Base-by-base conservation (phyloP, 2,797 vertebrate genomes). In the Poeciliopsis gracilis region DNA sequence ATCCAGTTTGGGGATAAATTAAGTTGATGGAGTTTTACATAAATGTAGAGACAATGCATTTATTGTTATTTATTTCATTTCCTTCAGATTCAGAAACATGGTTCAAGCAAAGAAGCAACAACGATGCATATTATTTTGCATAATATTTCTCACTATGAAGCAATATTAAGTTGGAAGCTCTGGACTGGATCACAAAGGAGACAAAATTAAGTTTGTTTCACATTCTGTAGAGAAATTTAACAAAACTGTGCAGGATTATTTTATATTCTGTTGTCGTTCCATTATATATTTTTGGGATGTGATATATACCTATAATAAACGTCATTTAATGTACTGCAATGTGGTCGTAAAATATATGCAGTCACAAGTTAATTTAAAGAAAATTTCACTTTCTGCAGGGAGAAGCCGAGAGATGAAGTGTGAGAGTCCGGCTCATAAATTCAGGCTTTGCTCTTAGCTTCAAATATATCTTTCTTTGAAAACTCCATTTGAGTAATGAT, bases 401-500 rank as follows among this genome's bases (percentile, higher is more conserved):
- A 69, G 66, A 69, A 43, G 38, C 7, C 43, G 38, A 43, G 25
- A 43, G 63, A 67, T 67, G 1, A n/a, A 45, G 23, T 69, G 13
- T 36, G 15, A 10, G 10, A 66, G 33, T 38, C 20, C 2, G 1
- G 36, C 36, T 67, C 63, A 41, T 67, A 25, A 41, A 67, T 45
- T n/a, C 38, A 45, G 66, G 12, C 38, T 63, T 63, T 63, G 59
- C 30, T 69, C 12, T 69, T 43, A 69, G 38, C 23, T 45, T 45
- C 38, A 43, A n/a, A 69, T 69, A 69, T 45, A 45, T 45, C 38
- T 67, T 11, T 23, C 63, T 67, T 38, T 67, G 63, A 67, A 41
- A 67, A 67, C 36, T 69, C 38, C 9, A 45, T n/a, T n/a, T 69
- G 66, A 69, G 66, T 69, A 69, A 69, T 38, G 23, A 6, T 51